Percentiles rank a stretch among this genome's conserved stretches.
phyloP scores from a whole-genome alignment of 2,888 invertebrate genomes.

The Limnephilus rhombicus region DNA sequence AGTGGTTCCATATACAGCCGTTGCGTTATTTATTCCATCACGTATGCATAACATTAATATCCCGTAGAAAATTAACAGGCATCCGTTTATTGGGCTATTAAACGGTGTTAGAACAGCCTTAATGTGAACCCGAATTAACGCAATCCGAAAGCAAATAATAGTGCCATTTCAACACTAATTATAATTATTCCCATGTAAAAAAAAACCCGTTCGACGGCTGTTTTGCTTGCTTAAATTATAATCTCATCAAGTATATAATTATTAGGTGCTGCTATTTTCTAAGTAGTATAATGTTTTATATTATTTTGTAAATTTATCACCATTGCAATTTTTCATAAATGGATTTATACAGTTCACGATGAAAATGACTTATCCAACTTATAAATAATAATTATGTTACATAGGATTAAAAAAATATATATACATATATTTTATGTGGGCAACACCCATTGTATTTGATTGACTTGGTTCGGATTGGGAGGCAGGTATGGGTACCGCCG shows the following conservation, averaged over 20 bases:
- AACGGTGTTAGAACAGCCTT: slow-evolving; percentile 7
- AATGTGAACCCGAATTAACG: neutral
- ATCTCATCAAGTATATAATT: neutral
- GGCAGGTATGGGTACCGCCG: too few relatives aligned
- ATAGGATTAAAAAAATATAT: too few relatives aligned
- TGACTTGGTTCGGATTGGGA: too few relatives aligned
- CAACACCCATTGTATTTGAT: too few relatives aligned
- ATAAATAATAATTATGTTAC: too few relatives aligned
- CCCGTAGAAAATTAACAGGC: neutral
- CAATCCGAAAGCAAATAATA: neutral
- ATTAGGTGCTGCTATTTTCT: neutral
- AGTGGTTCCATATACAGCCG: neutral
- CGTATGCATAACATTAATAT: neutral
- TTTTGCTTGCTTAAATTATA: neutral
- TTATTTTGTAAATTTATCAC: neutral
- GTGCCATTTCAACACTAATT: neutral
- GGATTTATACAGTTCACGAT: too few relatives aligned
- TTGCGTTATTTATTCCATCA: neutral
- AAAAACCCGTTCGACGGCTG: neutral
- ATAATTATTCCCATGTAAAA: neutral
- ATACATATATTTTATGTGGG: too few relatives aligned
- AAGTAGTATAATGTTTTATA: neutral
- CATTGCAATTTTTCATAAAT: neutral
- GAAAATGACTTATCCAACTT: too few relatives aligned
- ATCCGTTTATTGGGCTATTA: slow-evolving; percentile 3